These are phyloP conservation scores for Maccullochella peelii DNA, from an alignment of 2,113 vertebrate genomes.

Conservation along the genomic window DNA sequence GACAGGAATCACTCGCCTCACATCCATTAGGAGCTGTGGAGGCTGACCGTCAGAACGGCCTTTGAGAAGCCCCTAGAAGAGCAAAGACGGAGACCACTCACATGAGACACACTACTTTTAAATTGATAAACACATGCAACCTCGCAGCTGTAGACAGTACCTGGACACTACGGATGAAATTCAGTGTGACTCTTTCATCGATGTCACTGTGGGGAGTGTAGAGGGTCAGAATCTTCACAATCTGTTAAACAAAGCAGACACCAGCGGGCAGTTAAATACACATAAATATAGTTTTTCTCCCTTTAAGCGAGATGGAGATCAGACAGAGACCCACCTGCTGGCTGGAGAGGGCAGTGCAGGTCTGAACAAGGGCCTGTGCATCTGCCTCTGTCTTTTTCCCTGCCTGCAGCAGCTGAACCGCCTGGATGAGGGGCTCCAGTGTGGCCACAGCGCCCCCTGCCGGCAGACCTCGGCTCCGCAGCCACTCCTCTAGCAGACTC, in stretches of 20 bases:
- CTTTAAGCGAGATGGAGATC: background rate
- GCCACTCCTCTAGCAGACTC: conserved; percentile 87
- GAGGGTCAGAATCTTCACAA: conserved; percentile 83
- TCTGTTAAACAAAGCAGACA: conserved; percentile 69
- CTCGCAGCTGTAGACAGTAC: conserved; percentile 51
- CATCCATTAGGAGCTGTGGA: conserved; percentile 82
- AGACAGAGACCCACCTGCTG: conserved; percentile 80
- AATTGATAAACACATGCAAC: background rate
- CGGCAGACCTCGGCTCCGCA: conserved; percentile 80
- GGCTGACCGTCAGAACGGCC: conserved; percentile 60
- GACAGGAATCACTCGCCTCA: conserved; percentile 82
- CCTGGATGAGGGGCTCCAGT: conserved; percentile 87
- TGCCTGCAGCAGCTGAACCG: conserved; percentile 86
- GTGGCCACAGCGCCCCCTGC: conserved; percentile 76
- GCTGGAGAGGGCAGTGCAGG: conserved; percentile 84
- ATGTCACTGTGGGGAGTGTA: conserved; percentile 81
- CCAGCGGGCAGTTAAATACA: background rate
- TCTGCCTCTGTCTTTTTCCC: conserved; percentile 84
- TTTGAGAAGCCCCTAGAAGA: conserved; percentile 80
- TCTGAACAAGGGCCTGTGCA: conserved; percentile 79
- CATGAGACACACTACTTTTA: background rate
- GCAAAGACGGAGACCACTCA: background rate
- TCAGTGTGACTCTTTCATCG: conserved; percentile 81
- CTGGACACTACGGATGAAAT: conserved; percentile 83
- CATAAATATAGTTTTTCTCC: too few species aligned